Base-by-base conservation (phyloP, 2,113 vertebrate species). In the Elachura formosa region DNA sequence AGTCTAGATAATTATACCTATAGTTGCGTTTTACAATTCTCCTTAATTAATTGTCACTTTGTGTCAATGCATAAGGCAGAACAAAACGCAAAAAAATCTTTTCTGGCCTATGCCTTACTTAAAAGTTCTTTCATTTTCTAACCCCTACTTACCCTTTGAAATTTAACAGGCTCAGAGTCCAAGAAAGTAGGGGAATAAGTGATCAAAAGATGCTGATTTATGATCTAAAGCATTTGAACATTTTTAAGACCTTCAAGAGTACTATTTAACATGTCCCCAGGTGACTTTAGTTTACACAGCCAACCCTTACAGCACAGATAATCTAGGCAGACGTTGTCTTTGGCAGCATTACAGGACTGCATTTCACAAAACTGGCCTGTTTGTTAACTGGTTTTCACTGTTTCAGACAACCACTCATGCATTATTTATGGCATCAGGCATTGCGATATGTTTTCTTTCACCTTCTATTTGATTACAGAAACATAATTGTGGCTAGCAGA, bases 151-250 rank as follows among this genome's bases (percentile, higher is more conserved):
- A 74, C 22, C 28, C 81, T 88, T 93, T 67, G 59, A 88, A 94
- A 96, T 81, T 55, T 79, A 87, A 83, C 84, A 86, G 79, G 48
- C 55, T 80, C 6, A 59, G 46, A 90, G 72, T 94, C 46, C n/a
- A 59, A 62, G 55, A 87, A 94, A 85, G 34, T 43, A 46, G 48
- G 28, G 34, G 24, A 94, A 29, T 66, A 94, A 76, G 64, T 64
- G 79, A 94, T 96, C 84, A 94, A 96, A 95, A 91, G 82, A 82
- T 74, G 59, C 67, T 93, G 84, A 95, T 96, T 96, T 97, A 96
- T 34, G 55, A 66, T 80, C 73, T 69, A 88, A 95, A 91, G 64
- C 75, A 95, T 91, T 48, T 91, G 64, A 96, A 93, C 88, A 88
- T 59, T 96, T 97, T 94, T 90, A 96, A 97, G 85, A 96, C 90